Percentiles rank a stretch among this genome's conserved stretches.
phyloP scores from a whole-genome alignment of 1,140 invertebrate genomes.

The Drosophila ogumai region DNA sequence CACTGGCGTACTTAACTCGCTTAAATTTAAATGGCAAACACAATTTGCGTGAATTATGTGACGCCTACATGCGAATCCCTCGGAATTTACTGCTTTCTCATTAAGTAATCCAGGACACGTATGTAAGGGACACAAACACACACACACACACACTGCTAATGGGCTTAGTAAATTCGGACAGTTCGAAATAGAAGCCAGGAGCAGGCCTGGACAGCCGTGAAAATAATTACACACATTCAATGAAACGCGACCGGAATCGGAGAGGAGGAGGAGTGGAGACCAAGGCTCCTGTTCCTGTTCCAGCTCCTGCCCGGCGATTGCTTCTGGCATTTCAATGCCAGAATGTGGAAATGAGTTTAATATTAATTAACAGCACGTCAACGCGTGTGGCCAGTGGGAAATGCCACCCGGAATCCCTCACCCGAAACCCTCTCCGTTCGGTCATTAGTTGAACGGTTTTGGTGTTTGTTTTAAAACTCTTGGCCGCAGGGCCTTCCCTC shows the following conservation, averaged over 20 bases:
- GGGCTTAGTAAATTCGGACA: conserved; percentile 53
- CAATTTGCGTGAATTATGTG: conserved; percentile 74
- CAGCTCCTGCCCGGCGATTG: conserved; percentile 14
- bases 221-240: conserved; percentile 79
- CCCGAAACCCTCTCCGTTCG: neutral
- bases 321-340: conserved; percentile 72
- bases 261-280: conserved; percentile 1
- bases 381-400: conserved; percentile 30
- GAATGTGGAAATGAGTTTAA: conserved; percentile 73
- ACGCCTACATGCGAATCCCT: conserved; percentile 44
- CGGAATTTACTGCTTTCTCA: conserved; percentile 64
- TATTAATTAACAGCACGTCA: conserved; percentile 74
- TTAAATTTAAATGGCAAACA: conserved; percentile 79
- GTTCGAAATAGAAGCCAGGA: conserved; percentile 23
- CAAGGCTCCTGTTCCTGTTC: neutral
- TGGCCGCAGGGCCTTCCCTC: neutral
- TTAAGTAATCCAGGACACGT: conserved; percentile 67
- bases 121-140: conserved; percentile 3
- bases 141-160: conserved; percentile 20
- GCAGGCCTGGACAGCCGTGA: conserved; percentile 45
- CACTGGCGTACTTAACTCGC: conserved; percentile 48
- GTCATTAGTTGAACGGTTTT: conserved; percentile 36
- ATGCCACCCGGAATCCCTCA: conserved; percentile 3
- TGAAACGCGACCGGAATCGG: conserved; percentile 69
- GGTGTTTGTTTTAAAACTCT: conserved; percentile 51